These are phyloP conservation scores for Synodontis membranacea DNA, from an alignment of 2,113 vertebrate genomes.

Conservation along the genomic window DNA sequence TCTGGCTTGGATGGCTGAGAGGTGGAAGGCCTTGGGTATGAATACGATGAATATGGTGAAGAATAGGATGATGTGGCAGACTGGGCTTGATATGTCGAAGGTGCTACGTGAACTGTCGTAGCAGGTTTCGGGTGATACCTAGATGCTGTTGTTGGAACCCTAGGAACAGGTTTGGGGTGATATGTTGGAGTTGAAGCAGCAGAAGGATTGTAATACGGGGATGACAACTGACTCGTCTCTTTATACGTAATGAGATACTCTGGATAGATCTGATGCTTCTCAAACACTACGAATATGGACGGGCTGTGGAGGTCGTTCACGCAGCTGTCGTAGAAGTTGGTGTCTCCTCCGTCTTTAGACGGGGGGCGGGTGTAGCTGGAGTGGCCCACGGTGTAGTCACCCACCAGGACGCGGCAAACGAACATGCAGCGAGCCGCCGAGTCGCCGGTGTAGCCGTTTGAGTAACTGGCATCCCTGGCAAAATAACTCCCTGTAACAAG, in stretches of 20 bases:
- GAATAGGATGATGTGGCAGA: neutral
- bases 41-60: no score
- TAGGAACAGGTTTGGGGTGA: neutral
- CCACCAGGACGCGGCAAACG: slow-evolving; percentile 49
- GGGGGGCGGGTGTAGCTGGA: slow-evolving; percentile 49
- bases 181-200: neutral
- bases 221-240: neutral
- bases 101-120: neutral
- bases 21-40: neutral
- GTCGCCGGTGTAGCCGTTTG: slow-evolving; percentile 45
- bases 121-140: neutral
- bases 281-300: slow-evolving; percentile 83
- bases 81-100: neutral
- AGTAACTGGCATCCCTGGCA: slow-evolving; percentile 52
- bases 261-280: slow-evolving; percentile 83
- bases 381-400: slow-evolving; percentile 43
- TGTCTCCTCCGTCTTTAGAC: slow-evolving; percentile 46
- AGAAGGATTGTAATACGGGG: neutral
- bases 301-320: slow-evolving; percentile 74
- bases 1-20: slow-evolving; percentile 1
- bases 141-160: neutral
- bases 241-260: slow-evolving; percentile 80
- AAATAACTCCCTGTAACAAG: slow-evolving; percentile 53
- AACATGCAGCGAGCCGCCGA: slow-evolving; percentile 39
- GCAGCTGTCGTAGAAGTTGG: slow-evolving; percentile 77